phyloP scores from a whole-genome alignment of 2,888 invertebrate genomes.

The Meandrusa payeni region DNA sequence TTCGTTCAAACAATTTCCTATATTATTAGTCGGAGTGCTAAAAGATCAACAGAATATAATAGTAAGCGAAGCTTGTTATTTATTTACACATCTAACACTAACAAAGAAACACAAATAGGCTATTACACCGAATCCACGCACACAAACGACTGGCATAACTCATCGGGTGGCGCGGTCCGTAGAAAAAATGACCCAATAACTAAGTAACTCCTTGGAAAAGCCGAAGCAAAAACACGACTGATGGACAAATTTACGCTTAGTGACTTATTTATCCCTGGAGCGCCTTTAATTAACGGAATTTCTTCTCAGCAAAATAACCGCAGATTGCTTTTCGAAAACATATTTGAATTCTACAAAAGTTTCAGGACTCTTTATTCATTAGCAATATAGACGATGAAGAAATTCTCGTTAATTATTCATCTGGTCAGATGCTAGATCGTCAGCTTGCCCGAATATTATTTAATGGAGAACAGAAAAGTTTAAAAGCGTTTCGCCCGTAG shows the following conservation, averaged over 20 bases:
- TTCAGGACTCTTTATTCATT: slow-evolving; percentile 65
- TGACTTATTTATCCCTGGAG: slow-evolving; percentile 69
- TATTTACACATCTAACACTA: slow-evolving; percentile 45
- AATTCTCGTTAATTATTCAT: slow-evolving; percentile 77
- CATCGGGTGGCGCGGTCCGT: slow-evolving; percentile 43
- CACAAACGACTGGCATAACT: slow-evolving; percentile 61
- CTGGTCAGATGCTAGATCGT: slow-evolving; percentile 66
- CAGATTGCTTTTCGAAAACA: slow-evolving; percentile 53
- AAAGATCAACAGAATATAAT: not conserved
- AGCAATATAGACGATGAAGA: slow-evolving; percentile 73
- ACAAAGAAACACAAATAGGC: slow-evolving; percentile 57
- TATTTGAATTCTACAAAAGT: slow-evolving; percentile 31
- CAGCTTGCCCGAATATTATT: slow-evolving; percentile 52
- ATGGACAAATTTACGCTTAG: slow-evolving; percentile 71
- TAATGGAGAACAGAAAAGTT: slow-evolving; percentile 71
- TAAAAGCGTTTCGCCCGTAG: slow-evolving; percentile 61
- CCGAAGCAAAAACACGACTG: slow-evolving; percentile 64
- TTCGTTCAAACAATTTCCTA: too few species aligned
- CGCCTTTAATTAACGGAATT: slow-evolving; percentile 67
- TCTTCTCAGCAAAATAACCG: slow-evolving; percentile 45
- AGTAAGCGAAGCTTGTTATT: slow-evolving; percentile 18
- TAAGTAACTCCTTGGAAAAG: slow-evolving; percentile 52
- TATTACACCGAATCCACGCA: slow-evolving; percentile 57
- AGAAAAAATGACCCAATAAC: slow-evolving; percentile 66
- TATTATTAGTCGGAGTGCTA: too few species aligned